Evolutionary conservation across 2,113 vertebrate species (phyloP), one percentile per base, ranked within the genome.

Genomic region (Arizona elegans): DNA sequence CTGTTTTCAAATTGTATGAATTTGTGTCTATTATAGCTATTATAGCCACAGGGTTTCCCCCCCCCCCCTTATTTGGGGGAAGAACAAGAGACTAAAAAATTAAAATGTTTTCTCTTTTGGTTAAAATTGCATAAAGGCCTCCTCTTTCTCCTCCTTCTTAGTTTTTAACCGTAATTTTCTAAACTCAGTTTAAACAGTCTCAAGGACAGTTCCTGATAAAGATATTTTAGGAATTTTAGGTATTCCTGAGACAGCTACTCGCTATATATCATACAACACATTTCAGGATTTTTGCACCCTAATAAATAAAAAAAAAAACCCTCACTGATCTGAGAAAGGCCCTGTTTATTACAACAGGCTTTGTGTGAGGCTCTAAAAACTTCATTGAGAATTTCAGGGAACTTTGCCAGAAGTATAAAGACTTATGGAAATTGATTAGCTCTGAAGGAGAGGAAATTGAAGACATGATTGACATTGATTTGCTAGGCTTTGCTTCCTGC

Each of bases 391-490:
- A 92, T 93, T 94, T 93, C 89, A 93, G 94, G 90, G 87, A 92
- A 90, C 91, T 95, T 91, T 87, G 89, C 88, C 17, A 52, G 47
- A n/a, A 47, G 5, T 19, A 11, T 1, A 62, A n/a, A 53, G 50
- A 91, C 92, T 94, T 70, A 88, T 23, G 38, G 52, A 94, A 55
- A 65, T 1, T 8, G 85, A 21, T 33, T 95, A 91, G 52, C 93
- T 96, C 85, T 95, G 59, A 95, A 92, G n/a, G 70, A 94, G n/a
- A 91, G 88, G 88, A 95, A 94, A 94, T 47, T 33, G 50, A 33
- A 95, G 75, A 38, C 52, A 94, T 21, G 38, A 89, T 50, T 89
- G 92, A 4, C 3, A 24, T 86, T 89, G 55, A 90, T 95, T 95
- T 94, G 0, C 88, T 92, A 93, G 59, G 3, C 1, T 6, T 12